These are phyloP conservation scores for Blastobasis adustella DNA, from an alignment of 2,888 invertebrate species.

Conservation along the genomic window DNA sequence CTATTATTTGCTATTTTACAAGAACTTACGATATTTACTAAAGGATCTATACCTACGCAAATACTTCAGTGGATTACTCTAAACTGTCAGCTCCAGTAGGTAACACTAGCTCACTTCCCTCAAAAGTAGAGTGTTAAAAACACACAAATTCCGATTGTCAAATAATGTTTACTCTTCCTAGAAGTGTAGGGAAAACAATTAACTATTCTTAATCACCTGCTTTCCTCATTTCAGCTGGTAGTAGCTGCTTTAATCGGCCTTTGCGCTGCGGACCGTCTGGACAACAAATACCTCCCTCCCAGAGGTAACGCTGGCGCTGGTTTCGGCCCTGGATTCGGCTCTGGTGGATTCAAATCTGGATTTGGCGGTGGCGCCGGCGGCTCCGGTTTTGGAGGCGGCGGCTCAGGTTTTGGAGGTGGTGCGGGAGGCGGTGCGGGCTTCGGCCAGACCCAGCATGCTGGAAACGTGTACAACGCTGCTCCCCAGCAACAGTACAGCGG, in stretches of 20 bases:
- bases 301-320: slow-evolving; percentile 60
- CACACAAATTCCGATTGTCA: no score
- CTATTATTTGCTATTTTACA: no score
- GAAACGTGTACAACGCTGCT: slow-evolving; percentile 33
- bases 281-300: slow-evolving; percentile 68
- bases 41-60: no score
- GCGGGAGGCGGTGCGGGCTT: slow-evolving; percentile 12
- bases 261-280: slow-evolving; percentile 63
- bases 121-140: no score
- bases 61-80: no score
- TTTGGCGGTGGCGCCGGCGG: slow-evolving; percentile 17
- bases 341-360: slow-evolving; percentile 15
- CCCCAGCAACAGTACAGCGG: slow-evolving; percentile 25
- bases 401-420: slow-evolving; percentile 16
- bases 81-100: no score
- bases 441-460: slow-evolving; percentile 22
- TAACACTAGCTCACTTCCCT: no score
- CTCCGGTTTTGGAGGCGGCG: slow-evolving; percentile 10
- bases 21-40: no score
- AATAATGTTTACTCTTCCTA: no score
- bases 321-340: slow-evolving; percentile 36
- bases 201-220: no score
- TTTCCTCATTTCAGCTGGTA: slow-evolving; percentile 39
- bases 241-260: slow-evolving; percentile 60
- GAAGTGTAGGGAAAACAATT: no score